Percentiles rank a stretch among this genome's conserved stretches.
Conservation (phyloP, 2,113 vertebrate species). For the Probosciger aterrimus region DNA sequence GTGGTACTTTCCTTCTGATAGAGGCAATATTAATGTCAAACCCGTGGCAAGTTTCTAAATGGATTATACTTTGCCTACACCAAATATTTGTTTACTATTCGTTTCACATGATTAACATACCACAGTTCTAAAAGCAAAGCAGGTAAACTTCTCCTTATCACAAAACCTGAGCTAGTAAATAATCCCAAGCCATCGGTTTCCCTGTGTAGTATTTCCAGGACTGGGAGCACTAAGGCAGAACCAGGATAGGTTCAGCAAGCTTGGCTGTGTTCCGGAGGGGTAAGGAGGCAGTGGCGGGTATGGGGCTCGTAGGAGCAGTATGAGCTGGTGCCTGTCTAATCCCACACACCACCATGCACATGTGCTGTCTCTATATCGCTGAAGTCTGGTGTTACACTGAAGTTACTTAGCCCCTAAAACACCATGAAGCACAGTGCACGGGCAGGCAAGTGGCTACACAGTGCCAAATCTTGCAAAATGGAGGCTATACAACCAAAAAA, state of each 20-base stretch:
- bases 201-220: not conserved
- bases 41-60: not conserved
- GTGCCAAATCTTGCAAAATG: not conserved
- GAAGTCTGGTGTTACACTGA: not conserved
- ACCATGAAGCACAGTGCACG: not conserved
- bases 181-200: not conserved
- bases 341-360: not conserved
- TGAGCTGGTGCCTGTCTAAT: not conserved
- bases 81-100: not conserved
- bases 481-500: not conserved
- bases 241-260: not conserved
- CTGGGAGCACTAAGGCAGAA: not conserved
- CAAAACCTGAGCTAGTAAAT: not conserved
- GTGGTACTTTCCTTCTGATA: not conserved
- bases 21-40: not conserved
- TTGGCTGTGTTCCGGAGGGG: not conserved
- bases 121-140: not conserved
- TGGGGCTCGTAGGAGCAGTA: accelerated
- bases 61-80: not conserved
- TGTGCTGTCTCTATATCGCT: not conserved
- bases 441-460: not conserved
- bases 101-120: not conserved
- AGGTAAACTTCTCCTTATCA: not conserved
- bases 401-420: not conserved
- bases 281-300: not conserved